Percentiles rank a stretch among this genome's conserved stretches.
phyloP scores from a whole-genome alignment of 2,113 vertebrate genomes.

The Pseudorasbora parva region DNA sequence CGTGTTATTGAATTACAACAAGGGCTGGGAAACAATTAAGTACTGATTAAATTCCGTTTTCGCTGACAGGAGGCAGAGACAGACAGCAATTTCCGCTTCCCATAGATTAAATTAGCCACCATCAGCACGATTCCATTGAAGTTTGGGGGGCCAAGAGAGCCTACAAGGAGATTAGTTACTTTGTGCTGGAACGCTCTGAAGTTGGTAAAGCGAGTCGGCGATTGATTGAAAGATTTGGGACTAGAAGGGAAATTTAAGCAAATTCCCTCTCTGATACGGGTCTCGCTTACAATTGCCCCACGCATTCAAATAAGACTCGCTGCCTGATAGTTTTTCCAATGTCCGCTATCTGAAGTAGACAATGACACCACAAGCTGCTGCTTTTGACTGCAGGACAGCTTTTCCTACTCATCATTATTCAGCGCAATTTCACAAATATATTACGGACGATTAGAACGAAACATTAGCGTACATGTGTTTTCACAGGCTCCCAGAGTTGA shows the following conservation, averaged over 20 bases:
- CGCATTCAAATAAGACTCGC: neutral
- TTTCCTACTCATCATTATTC: slow-evolving; percentile 14
- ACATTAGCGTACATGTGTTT: slow-evolving; percentile 41
- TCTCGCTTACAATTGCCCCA: slow-evolving; percentile 8
- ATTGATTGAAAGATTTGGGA: slow-evolving; percentile 56
- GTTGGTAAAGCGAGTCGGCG: slow-evolving; percentile 32
- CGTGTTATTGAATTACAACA: slow-evolving; percentile 58
- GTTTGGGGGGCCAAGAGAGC: slow-evolving; percentile 44
- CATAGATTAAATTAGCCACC: slow-evolving; percentile 60
- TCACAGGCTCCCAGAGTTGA: slow-evolving; percentile 12
- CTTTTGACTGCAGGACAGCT: neutral
- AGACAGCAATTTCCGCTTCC: slow-evolving; percentile 56
- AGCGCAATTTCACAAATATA: slow-evolving; percentile 39
- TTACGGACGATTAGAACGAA: slow-evolving; percentile 27
- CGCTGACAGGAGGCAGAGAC: slow-evolving; percentile 50
- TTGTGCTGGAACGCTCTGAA: slow-evolving; percentile 35
- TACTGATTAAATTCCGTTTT: slow-evolving; percentile 56
- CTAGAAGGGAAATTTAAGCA: slow-evolving; percentile 48
- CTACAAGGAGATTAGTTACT: slow-evolving; percentile 54
- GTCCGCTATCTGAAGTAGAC: neutral
- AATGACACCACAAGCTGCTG: neutral
- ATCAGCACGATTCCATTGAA: slow-evolving; percentile 55
- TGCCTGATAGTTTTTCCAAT: neutral
- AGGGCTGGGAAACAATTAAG: slow-evolving; percentile 60
- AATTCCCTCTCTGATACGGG: slow-evolving; percentile 35